phyloP scores from a whole-genome alignment of 2,797 vertebrate genomes.

The Lacerta bilineata region DNA sequence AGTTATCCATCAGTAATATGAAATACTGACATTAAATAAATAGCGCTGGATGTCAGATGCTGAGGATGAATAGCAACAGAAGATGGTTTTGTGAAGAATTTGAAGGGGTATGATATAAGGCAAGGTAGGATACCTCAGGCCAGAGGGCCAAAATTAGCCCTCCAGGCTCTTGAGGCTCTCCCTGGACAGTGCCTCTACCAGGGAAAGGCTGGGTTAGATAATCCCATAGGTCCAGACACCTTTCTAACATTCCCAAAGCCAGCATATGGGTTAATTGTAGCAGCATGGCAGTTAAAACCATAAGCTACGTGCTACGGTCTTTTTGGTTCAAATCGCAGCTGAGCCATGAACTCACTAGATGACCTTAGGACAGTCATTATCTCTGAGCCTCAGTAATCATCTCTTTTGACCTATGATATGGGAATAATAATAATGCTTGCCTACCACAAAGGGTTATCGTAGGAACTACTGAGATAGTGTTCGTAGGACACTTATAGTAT shows the following conservation, averaged over 20 bases:
- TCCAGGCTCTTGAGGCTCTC: background rate
- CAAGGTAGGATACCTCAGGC: too few relatives aligned
- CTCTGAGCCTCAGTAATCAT: background rate
- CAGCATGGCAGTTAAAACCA: background rate
- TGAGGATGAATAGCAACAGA: background rate
- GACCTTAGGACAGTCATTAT: background rate
- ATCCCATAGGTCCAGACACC: background rate
- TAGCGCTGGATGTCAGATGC: background rate
- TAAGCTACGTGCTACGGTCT: background rate
- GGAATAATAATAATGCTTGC: background rate
- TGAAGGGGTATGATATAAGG: background rate
- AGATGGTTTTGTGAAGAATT: background rate
- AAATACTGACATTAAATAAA: background rate
- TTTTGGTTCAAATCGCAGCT: background rate
- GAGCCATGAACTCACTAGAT: too few relatives aligned
- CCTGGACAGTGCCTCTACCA: background rate
- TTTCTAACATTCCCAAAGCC: background rate
- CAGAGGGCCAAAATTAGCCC: too few relatives aligned
- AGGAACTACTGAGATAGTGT: background rate
- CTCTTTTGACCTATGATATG: background rate
- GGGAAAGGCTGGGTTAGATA: background rate
- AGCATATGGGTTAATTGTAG: background rate
- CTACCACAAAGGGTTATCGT: background rate
- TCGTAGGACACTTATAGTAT: background rate
- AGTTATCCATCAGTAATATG: background rate